Conservation (phyloP, 2,888 invertebrate genomes). For the Zygaena filipendulae region DNA sequence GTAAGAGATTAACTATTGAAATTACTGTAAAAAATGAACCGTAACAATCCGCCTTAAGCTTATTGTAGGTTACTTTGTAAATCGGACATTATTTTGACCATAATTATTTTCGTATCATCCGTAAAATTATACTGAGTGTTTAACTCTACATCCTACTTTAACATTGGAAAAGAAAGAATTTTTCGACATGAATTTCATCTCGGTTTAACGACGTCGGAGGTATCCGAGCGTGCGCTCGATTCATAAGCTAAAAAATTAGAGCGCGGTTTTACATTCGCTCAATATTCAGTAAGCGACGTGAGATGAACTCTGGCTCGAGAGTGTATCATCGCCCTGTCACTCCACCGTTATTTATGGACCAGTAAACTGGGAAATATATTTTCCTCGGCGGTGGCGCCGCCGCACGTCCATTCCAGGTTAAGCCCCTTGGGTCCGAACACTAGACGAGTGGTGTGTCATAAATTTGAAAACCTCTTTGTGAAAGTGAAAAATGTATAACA, state of each 20-base stretch:
- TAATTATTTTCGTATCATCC: slow-evolving; percentile 18
- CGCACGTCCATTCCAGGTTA: slow-evolving; percentile 66
- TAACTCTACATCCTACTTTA: no score
- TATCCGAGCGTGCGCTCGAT: no score
- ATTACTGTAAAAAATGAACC: no score
- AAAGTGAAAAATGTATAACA: slow-evolving; percentile 56
- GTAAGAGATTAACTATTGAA: no score
- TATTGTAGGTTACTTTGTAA: slow-evolving; percentile 9
- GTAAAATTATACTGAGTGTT: slow-evolving; percentile 35
- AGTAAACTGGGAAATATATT: slow-evolving; percentile 69
- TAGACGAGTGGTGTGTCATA: slow-evolving; percentile 65
- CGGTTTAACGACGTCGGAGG: no score
- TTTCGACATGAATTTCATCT: no score
- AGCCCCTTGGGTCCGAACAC: slow-evolving; percentile 60
- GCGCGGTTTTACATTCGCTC: slow-evolving; percentile 35
- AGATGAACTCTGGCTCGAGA: slow-evolving; percentile 55
- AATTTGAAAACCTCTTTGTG: slow-evolving; percentile 63
- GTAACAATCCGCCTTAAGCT: no score
- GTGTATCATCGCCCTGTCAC: slow-evolving; percentile 67
- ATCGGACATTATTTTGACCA: slow-evolving; percentile 8
- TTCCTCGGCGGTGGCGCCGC: slow-evolving; percentile 56
- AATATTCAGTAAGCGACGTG: slow-evolving; percentile 56
- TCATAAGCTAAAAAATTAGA: no score
- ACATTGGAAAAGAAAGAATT: no score
- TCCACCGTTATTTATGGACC: slow-evolving; percentile 64